Percentiles rank a stretch among this genome's conserved stretches.
Evolutionary conservation across 2,797 vertebrate genomes (phyloP).

Genomic region (Oreochromis grahami): DNA sequence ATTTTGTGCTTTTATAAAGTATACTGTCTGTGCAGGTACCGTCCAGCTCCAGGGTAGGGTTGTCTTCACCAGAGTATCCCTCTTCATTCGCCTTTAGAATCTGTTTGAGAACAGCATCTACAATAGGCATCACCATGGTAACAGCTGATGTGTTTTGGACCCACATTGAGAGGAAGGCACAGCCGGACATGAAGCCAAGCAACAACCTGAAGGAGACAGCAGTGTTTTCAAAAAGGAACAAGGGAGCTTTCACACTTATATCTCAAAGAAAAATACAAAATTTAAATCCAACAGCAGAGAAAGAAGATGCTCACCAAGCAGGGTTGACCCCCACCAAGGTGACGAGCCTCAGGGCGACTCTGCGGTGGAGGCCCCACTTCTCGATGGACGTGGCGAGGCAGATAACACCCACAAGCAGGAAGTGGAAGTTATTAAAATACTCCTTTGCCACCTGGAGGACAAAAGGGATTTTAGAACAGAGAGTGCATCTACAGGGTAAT

Average conservation of each 20-base stretch:
- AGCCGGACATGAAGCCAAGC: conserved; percentile 89
- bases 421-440: too few species aligned
- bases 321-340: background rate
- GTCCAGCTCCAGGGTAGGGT: conserved; percentile 79
- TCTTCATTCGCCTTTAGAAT: conserved; percentile 78
- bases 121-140: conserved; percentile 94
- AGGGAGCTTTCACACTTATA: background rate
- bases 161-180: conserved; percentile 94
- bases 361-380: background rate
- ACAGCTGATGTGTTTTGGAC: conserved; percentile 91
- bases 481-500: too few species aligned
- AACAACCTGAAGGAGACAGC: conserved; percentile 75
- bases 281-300: background rate
- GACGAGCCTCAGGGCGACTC: background rate
- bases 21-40: background rate
- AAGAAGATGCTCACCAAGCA: background rate
- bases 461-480: too few species aligned
- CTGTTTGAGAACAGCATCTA: conserved; percentile 89
- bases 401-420: background rate
- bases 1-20: background rate
- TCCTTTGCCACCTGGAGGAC: too few species aligned
- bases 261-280: fast-evolving
- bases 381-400: background rate
- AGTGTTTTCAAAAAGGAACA: too few species aligned
- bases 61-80: conserved; percentile 67